These are phyloP conservation scores for Dendrocincla fuliginosa DNA, from an alignment of 2,797 vertebrate genomes.

Conservation along the genomic window DNA sequence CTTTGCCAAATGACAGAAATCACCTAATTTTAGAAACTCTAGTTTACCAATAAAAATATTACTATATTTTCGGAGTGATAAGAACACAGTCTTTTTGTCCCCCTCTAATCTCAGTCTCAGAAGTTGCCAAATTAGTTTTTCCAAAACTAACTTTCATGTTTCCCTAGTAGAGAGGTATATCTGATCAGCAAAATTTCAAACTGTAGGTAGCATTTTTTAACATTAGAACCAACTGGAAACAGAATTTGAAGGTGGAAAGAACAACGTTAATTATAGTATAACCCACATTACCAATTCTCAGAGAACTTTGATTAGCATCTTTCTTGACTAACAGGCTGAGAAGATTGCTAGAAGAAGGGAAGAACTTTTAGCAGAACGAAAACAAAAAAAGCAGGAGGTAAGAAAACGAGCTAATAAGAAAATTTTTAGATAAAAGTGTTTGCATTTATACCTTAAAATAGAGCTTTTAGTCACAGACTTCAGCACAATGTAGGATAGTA, in stretches of 20 bases:
- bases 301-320: background rate
- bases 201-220: background rate
- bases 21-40: background rate
- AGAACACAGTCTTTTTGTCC: background rate
- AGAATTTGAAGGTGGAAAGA: background rate
- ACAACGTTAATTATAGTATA: background rate
- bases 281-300: background rate
- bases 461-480: background rate
- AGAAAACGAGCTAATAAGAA: constrained; percentile 4
- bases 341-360: constrained; percentile 83
- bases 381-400: constrained; percentile 70
- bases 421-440: background rate
- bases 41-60: background rate
- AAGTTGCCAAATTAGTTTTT: background rate
- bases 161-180: background rate
- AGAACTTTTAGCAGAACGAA: constrained; percentile 82
- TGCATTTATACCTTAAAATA: background rate
- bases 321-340: constrained; percentile 78
- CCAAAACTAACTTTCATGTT: background rate
- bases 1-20: background rate
- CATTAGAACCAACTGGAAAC: background rate
- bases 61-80: background rate
- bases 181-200: background rate
- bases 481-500: background rate
- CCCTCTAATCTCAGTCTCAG: background rate